Base-by-base conservation (phyloP, 2,797 vertebrate genomes). In the Schizothorax lantsangensis region DNA sequence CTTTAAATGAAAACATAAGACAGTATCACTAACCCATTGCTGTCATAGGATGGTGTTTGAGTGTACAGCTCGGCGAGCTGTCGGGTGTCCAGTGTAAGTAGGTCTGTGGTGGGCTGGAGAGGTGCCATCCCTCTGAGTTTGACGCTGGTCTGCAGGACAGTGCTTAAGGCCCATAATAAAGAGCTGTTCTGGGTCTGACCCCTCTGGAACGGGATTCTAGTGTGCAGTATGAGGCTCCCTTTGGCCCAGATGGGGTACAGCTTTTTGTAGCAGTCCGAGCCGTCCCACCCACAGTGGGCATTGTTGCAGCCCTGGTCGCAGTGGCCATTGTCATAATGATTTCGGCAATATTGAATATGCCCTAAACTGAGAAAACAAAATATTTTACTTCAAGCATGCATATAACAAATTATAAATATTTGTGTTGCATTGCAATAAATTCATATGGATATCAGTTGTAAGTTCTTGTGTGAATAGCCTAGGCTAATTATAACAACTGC, bases 221-320 rank as follows among this genome's bases (percentile, higher is more conserved):
- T 87, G 86, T 97, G 94, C 33, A 98, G 88, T 40, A 96, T 90
- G 89, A 98, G 90, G 0, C 93, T 95, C 71, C 96, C 96, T 54
- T 92, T 94, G 21, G 95, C 94, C 92, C 92, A 95, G 3, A 64
- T 2, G 6, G 89, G 79, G 4, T 49, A 88, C 19, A 92, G 91
- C 8, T 91, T 87, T 0, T 75, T 87, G 78, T 94, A 90, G 91
- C 97, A 98, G 92, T 98, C 97, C 1, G 96, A 96, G 36, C 97
- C 97, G 0, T 98, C 97, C 97, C 96, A 98, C 62, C 97, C 97
- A 17, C 97, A 98, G 86, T 94, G 90, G 8, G 94, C 95, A 0
- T 62, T 94, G 92, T 96, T 89, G 71, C 97, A 98, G 40, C 97
- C 96, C 45, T 94, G 94, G 84, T 97, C 97, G 0, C 97, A 98